A percentile compares a stretch with the other conserved stretches of the same genome.
Conservation (phyloP, 1,140 invertebrate species). For the Maconellicoccus hirsutus region DNA sequence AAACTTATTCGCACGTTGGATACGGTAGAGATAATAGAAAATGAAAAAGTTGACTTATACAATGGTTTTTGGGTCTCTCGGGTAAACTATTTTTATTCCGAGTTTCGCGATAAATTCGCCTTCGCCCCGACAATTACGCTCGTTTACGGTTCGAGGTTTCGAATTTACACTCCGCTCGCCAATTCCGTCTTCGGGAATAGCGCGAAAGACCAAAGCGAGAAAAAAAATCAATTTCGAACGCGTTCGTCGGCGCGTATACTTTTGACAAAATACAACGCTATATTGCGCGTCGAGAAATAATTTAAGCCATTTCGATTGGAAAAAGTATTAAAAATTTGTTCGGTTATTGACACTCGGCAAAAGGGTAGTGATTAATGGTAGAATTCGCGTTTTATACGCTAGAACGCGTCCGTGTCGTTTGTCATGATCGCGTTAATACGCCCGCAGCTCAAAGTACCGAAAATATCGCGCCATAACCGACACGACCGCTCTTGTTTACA, state of each 20-base stretch:
- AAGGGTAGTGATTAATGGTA: background rate
- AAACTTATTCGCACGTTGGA: background rate
- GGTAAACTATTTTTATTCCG: background rate
- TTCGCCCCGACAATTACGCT: background rate
- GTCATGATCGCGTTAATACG: background rate
- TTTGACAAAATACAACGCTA: background rate
- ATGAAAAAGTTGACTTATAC: background rate
- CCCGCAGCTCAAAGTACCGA: background rate
- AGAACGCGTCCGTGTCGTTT: slow-evolving; percentile 7
- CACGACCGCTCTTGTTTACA: background rate
- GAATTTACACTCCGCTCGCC: no score
- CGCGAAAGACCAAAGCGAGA: no score
- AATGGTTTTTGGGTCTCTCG: background rate
- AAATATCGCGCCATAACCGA: no score
- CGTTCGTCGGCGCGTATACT: background rate
- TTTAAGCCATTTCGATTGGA: slow-evolving; percentile 4
- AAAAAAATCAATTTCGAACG: background rate
- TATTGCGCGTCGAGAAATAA: background rate
- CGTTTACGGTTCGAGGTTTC: no score
- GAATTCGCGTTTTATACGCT: background rate
- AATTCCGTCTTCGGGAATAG: no score
- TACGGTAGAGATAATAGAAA: background rate
- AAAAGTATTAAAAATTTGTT: slow-evolving; percentile 10
- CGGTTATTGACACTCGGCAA: background rate
- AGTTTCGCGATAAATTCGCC: background rate